These are phyloP conservation scores for Halictus quadricinctus DNA, from an alignment of 2,888 invertebrate genomes.

Conservation along the genomic window DNA sequence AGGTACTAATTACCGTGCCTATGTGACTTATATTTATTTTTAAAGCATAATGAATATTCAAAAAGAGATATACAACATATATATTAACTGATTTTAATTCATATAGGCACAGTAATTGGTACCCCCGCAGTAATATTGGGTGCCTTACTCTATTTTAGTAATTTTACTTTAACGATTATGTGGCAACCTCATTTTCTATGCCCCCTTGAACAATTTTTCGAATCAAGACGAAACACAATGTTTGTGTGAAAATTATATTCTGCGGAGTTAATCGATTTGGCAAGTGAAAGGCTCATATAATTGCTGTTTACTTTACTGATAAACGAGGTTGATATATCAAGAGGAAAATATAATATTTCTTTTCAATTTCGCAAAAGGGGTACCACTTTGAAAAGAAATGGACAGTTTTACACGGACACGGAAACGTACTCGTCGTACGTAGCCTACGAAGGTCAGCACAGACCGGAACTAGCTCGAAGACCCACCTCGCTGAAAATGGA, in stretches of 20 bases:
- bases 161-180: not conserved
- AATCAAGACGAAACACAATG: too few relatives aligned
- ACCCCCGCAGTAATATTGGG: too few relatives aligned
- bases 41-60: too few relatives aligned
- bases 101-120: too few relatives aligned
- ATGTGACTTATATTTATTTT: too few relatives aligned
- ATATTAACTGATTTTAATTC: too few relatives aligned
- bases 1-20: too few relatives aligned
- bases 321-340: not conserved
- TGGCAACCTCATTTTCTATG: not conserved
- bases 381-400: conserved; percentile 74
- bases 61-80: too few relatives aligned
- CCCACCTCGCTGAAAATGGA: conserved; percentile 83
- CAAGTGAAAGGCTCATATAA: too few relatives aligned
- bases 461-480: conserved; percentile 81
- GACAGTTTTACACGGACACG: conserved; percentile 78
- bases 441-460: conserved; percentile 81
- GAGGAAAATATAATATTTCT: not conserved
- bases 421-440: conserved; percentile 83
- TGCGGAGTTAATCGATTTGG: too few relatives aligned
- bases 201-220: too few relatives aligned
- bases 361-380: conserved; percentile 63
- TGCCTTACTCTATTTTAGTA: not conserved
- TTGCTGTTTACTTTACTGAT: not conserved
- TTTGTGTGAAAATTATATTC: too few relatives aligned